A percentile compares a stretch with the other conserved stretches of the same genome.
Conservation (phyloP, 2,888 invertebrate species). For the Gastrophysa polygoni region DNA sequence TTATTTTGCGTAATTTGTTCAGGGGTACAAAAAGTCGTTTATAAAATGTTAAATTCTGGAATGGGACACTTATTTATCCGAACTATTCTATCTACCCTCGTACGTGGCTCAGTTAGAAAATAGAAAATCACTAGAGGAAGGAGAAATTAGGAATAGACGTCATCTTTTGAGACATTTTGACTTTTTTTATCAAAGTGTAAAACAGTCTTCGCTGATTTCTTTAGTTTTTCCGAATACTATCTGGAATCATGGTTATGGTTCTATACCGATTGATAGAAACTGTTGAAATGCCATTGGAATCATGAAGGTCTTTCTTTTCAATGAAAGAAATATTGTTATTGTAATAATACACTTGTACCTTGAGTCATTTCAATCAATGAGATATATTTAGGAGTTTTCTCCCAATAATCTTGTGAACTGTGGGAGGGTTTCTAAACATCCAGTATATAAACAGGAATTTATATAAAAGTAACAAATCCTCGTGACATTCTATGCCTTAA, state of each 20-base stretch:
- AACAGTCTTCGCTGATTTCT: background rate
- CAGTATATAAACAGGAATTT: background rate
- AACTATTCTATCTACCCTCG: constrained; percentile 20
- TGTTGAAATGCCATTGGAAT: too few relatives aligned
- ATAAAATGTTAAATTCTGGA: constrained; percentile 42
- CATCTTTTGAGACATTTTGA: too few relatives aligned
- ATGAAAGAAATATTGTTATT: too few relatives aligned
- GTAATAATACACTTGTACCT: too few relatives aligned
- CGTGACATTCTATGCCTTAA: background rate
- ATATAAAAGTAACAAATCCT: background rate
- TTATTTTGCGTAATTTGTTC: constrained; percentile 22
- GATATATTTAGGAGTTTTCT: too few relatives aligned
- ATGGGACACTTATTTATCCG: constrained; percentile 38
- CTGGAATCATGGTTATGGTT: background rate
- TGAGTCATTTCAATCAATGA: too few relatives aligned
- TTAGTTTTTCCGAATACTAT: background rate
- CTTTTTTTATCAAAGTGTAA: background rate
- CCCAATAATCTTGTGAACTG: too few relatives aligned
- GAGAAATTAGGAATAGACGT: too few relatives aligned
- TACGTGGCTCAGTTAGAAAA: background rate
- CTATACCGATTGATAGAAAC: too few relatives aligned
- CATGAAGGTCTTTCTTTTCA: too few relatives aligned
- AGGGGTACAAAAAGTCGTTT: constrained; percentile 37
- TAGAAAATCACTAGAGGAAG: background rate
- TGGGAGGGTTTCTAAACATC: too few relatives aligned